Base-by-base conservation (phyloP, 2,797 vertebrate species). In the Falco naumanni region DNA sequence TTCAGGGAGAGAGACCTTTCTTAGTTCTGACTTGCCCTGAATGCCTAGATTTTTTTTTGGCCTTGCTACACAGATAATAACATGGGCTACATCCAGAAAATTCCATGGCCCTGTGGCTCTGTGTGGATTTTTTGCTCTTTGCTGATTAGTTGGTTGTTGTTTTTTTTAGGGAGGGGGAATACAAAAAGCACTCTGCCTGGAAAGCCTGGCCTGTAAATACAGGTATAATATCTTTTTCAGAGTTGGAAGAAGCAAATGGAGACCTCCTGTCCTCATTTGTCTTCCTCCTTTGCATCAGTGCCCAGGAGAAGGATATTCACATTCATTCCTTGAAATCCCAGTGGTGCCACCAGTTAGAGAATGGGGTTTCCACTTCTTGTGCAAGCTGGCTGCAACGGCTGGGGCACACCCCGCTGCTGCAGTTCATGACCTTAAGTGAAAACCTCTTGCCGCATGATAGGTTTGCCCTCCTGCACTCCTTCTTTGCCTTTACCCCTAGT, bases 211-310 rank as follows among this genome's bases (percentile, higher is more conserved):
- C 74, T 89, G 28, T 72, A 76, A 51, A 87, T 70, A 54, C 1
- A 1, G 12, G 3, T 45, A 24, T 28, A 75, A 4, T 77, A 63
- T 20, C 18, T 56, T 82, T 72, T 41, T 39, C 33, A 39, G 57
- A 63, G 33, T 43, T 90, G 48, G 81, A 91, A 93, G 68, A 90
- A 91, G 60, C 68, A 91, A 92, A 77, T 57, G 53, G 41, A 87
- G 78, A 89, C 54, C 66, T 85, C 28, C 20, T 90, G 54, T 90
- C 85, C 51, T 94, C 66, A 82, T 94, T 90, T 93, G 74, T 91
- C 90, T 93, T 91, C 56, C 33, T 90, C 53, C 54, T 89, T 86
- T 63, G 33, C 45, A 47, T 87, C 60, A 63, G 39, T 89, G 77
- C 41, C 11, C 31, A 66, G 61, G 74, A 94, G 64, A 91, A 86